Evolutionary conservation across 2,888 invertebrate genomes (phyloP), one percentile per base, ranked within the genome.

Genomic region (Chironomus riparius): DNA sequence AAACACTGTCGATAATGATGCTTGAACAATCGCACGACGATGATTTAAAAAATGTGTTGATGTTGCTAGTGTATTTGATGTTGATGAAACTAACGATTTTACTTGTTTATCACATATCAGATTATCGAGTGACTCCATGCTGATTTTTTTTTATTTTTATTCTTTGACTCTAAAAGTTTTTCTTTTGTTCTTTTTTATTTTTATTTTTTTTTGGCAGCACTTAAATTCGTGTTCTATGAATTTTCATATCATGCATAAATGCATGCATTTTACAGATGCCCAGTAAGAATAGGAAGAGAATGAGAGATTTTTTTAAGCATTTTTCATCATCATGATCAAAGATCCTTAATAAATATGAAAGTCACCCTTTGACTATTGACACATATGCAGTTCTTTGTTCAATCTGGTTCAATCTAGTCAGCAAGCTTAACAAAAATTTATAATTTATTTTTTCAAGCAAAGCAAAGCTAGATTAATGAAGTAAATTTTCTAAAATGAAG

Each of bases 101-200:
- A 76, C 13, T 28, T 28, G 68, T 21, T 76, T 76, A 68, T 76
- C 89, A 81, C 88, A 88, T 90, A 92, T 92, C 82, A 92, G 85
- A 81, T 92, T 90, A 83, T 93, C 91, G 85, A 93, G 85, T 80
- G 92, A 92, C 87, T 93, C 93, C 93, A 47, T 70, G 38, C 38
- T 69, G 69, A 76, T 71, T 21, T 13, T 65, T 21, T 65, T 10
- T 24, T 12, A 18, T n/a, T n/a, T 1, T 50, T 50, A n/a, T n/a
- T n/a, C n/a, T n/a, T n/a, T n/a, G n/a, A n/a, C n/a, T n/a, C n/a
- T n/a, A n/a, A n/a, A n/a, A n/a, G n/a, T 15, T 13, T 50, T 38
- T 56, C 15, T 56, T 15, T 15, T 56, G 28, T 75, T 24, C 22
- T 76, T 47, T 47, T 18, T 50, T 68, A 13, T 22, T 68, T 47